These are phyloP conservation scores for Arvicanthis niloticus DNA, from an alignment of 2,113 vertebrate species.

Conservation along the genomic window DNA sequence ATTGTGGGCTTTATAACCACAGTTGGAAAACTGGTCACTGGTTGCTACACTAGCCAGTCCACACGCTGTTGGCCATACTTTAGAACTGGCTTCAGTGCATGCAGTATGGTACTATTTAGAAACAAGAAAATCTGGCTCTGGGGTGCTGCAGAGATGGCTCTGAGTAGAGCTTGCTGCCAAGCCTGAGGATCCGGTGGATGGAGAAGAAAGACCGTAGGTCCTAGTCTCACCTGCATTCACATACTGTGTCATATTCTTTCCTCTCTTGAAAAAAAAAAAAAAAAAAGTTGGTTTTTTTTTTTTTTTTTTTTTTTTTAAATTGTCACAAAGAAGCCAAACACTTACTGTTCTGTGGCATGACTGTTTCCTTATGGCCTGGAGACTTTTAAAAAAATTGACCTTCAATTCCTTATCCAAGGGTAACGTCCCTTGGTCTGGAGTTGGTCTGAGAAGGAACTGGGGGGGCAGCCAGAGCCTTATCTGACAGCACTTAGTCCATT, in stretches of 20 bases:
- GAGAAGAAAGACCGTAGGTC: neutral
- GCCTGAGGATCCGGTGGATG: neutral
- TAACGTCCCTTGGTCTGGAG: neutral
- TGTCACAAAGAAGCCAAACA: neutral
- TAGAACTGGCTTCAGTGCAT: neutral
- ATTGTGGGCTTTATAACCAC: neutral
- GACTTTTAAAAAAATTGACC: neutral
- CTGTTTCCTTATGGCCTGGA: neutral
- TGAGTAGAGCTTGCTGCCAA: neutral
- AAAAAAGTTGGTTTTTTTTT: neutral
- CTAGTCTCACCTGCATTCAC: neutral
- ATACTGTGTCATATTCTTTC: accelerated
- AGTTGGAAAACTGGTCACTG: neutral
- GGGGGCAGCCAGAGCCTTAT: neutral
- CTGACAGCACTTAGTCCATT: neutral
- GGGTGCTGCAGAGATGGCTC: neutral
- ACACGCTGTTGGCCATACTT: neutral
- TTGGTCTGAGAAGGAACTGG: neutral
- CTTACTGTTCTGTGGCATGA: neutral
- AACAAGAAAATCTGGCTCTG: neutral
- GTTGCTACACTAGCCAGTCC: neutral
- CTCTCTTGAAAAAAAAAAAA: accelerated
- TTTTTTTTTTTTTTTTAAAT: neutral
- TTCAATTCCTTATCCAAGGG: neutral
- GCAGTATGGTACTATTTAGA: neutral